A percentile compares a stretch with the other conserved stretches of the same genome.
These are phyloP conservation scores for Acestrorhynchus altus DNA, from an alignment of 2,797 vertebrate species.

Conservation along the genomic window DNA sequence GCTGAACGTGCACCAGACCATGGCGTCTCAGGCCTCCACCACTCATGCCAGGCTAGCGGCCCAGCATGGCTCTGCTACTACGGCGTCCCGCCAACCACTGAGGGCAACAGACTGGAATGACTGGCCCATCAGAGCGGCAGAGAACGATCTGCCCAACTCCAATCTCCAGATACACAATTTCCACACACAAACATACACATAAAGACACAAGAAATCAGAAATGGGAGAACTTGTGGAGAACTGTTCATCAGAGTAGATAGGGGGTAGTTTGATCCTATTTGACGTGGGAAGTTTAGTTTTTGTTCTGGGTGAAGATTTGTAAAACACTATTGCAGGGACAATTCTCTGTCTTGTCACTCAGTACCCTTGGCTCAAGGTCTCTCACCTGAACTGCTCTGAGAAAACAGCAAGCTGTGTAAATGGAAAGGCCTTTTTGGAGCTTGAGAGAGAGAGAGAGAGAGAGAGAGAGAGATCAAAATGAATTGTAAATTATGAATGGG, in stretches of 20 bases:
- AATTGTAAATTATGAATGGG: slow-evolving; percentile 61
- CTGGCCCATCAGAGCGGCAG: slow-evolving; percentile 39
- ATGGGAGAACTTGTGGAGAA: background rate
- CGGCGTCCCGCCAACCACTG: slow-evolving; percentile 33
- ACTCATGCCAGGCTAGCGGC: slow-evolving; percentile 14
- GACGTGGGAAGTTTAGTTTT: background rate
- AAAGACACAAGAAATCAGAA: background rate
- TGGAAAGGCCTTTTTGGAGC: slow-evolving; percentile 57
- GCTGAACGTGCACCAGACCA: slow-evolving; percentile 43
- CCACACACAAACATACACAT: no score
- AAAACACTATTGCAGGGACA: slow-evolving; percentile 4
- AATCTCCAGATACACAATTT: background rate
- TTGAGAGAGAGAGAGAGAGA: slow-evolving; percentile 3
- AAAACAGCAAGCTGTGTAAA: slow-evolving; percentile 66
- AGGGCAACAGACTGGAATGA: slow-evolving; percentile 53
- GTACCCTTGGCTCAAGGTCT: slow-evolving; percentile 74
- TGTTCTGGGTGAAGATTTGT: slow-evolving; percentile 6
- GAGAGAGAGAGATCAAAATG: slow-evolving; percentile 32
- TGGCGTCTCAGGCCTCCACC: slow-evolving; percentile 26
- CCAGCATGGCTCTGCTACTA: slow-evolving; percentile 31
- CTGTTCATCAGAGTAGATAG: background rate
- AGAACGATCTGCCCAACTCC: slow-evolving; percentile 44
- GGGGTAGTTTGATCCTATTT: no score
- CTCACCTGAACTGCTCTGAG: slow-evolving; percentile 64
- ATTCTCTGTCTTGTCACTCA: slow-evolving; percentile 28